Conservation (phyloP, 2,888 invertebrate species). For the Piscicola geometra region DNA sequence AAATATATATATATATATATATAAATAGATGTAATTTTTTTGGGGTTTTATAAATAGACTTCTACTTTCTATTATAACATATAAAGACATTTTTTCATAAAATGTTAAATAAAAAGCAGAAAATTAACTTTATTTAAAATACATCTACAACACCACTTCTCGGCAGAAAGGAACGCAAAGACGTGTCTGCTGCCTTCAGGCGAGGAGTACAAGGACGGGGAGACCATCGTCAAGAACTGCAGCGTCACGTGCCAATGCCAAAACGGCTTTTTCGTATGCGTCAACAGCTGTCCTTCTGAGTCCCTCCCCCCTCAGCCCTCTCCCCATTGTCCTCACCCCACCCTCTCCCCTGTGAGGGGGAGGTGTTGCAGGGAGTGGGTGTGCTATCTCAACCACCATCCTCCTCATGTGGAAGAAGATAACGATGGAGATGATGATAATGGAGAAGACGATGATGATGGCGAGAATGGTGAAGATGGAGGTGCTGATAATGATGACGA, state of each 20-base stretch:
- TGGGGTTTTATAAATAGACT: no score
- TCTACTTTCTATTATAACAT: no score
- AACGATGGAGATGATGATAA: neutral
- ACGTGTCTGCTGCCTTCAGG: neutral
- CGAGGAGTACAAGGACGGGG: constrained; percentile 3
- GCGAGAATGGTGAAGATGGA: neutral
- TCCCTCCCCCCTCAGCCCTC: neutral
- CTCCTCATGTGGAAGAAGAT: neutral
- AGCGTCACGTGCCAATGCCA: constrained; percentile 6
- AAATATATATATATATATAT: no score
- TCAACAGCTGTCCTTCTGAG: neutral
- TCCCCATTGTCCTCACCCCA: constrained; percentile 8
- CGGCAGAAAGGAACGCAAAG: neutral
- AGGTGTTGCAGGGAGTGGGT: constrained; percentile 1
- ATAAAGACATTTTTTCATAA: no score
- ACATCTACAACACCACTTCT: neutral
- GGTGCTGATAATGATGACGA: neutral
- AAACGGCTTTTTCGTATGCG: neutral
- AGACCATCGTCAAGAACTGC: neutral
- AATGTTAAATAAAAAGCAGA: no score
- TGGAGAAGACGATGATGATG: constrained; percentile 2
- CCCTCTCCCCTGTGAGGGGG: neutral
- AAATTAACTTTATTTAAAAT: neutral
- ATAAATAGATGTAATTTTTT: no score
- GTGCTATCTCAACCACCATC: neutral